phyloP scores from a whole-genome alignment of 2,113 vertebrate genomes.

The Perca fluviatilis region DNA sequence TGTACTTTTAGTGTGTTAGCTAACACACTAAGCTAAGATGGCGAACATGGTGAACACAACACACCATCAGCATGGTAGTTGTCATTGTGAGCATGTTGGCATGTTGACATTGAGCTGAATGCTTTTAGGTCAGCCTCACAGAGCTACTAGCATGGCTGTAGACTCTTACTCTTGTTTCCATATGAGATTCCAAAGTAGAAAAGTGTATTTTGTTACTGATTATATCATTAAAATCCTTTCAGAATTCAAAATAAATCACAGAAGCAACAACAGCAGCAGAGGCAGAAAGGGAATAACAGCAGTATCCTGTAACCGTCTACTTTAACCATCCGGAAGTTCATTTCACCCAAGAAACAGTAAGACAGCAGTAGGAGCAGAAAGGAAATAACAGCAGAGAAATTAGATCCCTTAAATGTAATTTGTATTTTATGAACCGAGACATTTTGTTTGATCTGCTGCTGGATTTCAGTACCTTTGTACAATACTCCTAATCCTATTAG shows the following conservation, averaged over 20 bases:
- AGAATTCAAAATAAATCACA: neutral
- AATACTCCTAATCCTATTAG: neutral
- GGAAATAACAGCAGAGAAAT: slow-evolving; percentile 4
- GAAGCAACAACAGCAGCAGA: neutral
- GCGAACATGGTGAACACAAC: no score
- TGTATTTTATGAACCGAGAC: neutral
- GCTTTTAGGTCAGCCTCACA: neutral
- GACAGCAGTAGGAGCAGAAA: neutral
- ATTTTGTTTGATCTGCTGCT: neutral
- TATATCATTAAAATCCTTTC: neutral
- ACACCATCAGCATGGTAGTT: no score
- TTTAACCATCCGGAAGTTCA: no score
- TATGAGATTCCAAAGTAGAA: neutral
- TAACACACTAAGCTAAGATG: no score
- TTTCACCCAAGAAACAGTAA: neutral
- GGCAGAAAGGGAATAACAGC: neutral
- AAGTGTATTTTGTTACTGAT: neutral
- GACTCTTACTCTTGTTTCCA: neutral
- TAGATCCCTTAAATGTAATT: slow-evolving; percentile 4
- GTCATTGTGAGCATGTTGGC: neutral
- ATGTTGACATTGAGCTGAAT: neutral
- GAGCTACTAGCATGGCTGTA: neutral
- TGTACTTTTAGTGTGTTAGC: no score
- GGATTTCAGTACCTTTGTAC: slow-evolving; percentile 8
- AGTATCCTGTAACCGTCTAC: neutral